Evolutionary conservation across 2,797 vertebrate species (phyloP), one percentile per base, ranked within the genome.

Genomic region (Vespertilio murinus): DNA sequence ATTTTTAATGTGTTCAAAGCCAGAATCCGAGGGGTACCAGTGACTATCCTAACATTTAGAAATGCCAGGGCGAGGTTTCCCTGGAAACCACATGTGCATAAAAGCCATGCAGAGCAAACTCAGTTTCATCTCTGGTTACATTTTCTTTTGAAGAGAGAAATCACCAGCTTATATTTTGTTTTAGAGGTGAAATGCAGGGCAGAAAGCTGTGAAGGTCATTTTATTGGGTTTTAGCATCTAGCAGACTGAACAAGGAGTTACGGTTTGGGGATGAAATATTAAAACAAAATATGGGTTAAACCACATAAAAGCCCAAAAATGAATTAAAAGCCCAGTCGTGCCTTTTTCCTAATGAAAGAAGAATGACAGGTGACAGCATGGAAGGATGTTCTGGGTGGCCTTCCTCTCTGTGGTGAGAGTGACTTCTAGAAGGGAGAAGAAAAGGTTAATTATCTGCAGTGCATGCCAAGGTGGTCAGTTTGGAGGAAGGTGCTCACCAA

Each of bases 21-120:
- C 75, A 59, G 71, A 97, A 98, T 91, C 94, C 90, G 94, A 91
- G 93, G 95, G 96, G 91, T 94, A 91, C 89, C 93, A 97, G 97
- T 95, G 96, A 88, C 70, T 59, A 95, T 88, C 94, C 89, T 97
- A 93, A 95, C 94, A 92, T 67, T 83, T 96, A 96, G 96, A 94
- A 98, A 98, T 95, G 93, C 95, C 90, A 93, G 93, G 97, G 96
- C 89, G 86, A 97, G 95, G 97, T 98, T 98, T 98, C 98, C 98
- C 73, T 97, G 97, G 97, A 97, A 98, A 98, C 98, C 70, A 97
- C 88, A 98, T 97, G 96, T 94, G 96, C 94, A 95, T 97, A 97
- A 97, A 98, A 98, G 97, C 93, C 98, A 97, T 97, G 96, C 95
- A 96, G 97, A 98, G 92, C 90, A 97, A 95, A 97, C 77, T 83